Evolutionary conservation across 2,888 invertebrate species (phyloP).

Genomic region (Metellina segmentata): DNA sequence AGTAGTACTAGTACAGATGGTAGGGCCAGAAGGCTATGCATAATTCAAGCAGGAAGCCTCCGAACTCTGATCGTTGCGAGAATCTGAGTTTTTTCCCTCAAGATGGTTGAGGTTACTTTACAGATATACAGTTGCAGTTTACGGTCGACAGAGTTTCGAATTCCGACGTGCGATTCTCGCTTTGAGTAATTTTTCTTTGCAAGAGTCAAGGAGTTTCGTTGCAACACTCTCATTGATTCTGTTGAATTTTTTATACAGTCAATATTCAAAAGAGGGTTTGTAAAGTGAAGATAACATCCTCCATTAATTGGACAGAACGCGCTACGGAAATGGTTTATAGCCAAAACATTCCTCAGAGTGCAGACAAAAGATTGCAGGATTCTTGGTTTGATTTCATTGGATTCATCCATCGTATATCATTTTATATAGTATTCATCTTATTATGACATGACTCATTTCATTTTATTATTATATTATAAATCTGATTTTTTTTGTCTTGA

Average conservation of each 20-base stretch:
- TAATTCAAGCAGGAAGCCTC: constrained; percentile 43
- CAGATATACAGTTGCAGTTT: background rate
- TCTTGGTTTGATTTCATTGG: too few relatives aligned
- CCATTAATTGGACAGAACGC: background rate
- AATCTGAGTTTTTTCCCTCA: constrained; percentile 25
- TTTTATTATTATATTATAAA: too few relatives aligned
- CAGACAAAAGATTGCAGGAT: too few relatives aligned
- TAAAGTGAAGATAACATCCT: background rate
- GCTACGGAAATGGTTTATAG: too few relatives aligned
- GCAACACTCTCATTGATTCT: background rate
- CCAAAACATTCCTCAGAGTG: too few relatives aligned
- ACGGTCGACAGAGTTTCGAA: constrained; percentile 33
- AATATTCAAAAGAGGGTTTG: constrained; percentile 1
- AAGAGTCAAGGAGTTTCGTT: background rate
- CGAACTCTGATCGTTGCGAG: constrained; percentile 19
- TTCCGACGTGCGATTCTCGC: background rate
- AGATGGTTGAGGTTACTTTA: constrained; percentile 13
- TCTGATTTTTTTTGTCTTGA: too few relatives aligned
- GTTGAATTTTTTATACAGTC: constrained; percentile 15
- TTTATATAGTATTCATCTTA: too few relatives aligned
- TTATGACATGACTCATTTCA: too few relatives aligned
- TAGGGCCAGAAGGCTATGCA: constrained; percentile 25
- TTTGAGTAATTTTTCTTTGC: background rate
- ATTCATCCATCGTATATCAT: too few relatives aligned
- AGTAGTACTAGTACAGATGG: constrained; percentile 17